Conservation (phyloP, 1,140 invertebrate species). For the Argopecten irradians region DNA sequence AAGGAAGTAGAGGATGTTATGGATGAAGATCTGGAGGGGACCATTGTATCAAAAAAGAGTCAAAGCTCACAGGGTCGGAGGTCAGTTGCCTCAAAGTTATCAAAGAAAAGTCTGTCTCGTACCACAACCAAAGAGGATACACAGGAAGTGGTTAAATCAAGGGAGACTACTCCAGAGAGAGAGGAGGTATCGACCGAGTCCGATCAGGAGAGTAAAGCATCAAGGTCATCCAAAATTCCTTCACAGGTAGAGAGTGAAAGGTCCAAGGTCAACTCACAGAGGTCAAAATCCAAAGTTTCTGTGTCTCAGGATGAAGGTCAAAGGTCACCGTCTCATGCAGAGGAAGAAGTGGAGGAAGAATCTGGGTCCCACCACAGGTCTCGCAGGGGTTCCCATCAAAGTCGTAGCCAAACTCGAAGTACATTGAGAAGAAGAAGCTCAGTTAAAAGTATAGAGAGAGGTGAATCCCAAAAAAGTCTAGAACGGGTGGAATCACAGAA, state of each 20-base stretch:
- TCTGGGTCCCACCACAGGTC: constrained; percentile 12
- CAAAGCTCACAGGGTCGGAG: not conserved
- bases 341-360: not conserved
- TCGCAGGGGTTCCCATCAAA: not conserved
- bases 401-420: constrained; percentile 14
- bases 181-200: not conserved
- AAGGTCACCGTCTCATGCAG: not conserved
- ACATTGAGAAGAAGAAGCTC: not conserved
- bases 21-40: not conserved
- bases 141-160: not conserved
- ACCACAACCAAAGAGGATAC: not conserved
- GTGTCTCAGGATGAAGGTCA: not conserved
- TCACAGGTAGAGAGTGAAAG: not conserved
- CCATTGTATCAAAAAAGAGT: not conserved
- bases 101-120: not conserved
- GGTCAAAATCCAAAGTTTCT: not conserved
- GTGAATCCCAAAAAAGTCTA: not conserved
- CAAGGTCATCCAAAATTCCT: not conserved
- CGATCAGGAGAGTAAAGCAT: not conserved
- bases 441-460: not conserved
- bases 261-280: not conserved
- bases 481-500: not conserved
- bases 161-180: not conserved
- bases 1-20: not conserved
- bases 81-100: not conserved